Evolutionary conservation across 2,113 vertebrate genomes (phyloP).

Genomic region (Haliaeetus leucogaster): DNA sequence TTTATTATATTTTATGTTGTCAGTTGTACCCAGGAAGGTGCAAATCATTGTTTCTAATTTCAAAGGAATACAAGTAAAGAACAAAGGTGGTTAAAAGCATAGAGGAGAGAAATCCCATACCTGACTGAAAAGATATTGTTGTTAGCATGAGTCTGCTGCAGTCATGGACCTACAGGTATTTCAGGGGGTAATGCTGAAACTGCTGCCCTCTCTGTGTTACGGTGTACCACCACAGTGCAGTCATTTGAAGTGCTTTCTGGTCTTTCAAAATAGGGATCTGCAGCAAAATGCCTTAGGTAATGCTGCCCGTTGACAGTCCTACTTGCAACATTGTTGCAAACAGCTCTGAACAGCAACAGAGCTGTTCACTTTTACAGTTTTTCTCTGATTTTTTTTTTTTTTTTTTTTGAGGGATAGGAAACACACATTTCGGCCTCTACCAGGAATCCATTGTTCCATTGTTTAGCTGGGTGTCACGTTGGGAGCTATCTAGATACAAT

Average conservation of each 20-base stretch:
- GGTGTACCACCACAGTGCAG: fast-evolving
- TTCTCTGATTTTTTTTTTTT: too few species aligned
- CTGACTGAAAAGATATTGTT: fast-evolving
- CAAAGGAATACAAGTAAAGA: neutral
- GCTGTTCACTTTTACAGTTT: neutral
- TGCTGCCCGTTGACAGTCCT: neutral
- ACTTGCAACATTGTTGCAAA: neutral
- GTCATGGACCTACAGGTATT: neutral
- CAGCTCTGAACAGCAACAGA: neutral
- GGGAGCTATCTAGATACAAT: neutral
- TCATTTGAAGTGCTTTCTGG: neutral
- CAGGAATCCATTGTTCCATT: neutral
- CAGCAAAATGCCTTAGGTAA: neutral
- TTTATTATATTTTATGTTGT: neutral
- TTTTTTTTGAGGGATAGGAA: neutral
- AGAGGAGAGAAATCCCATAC: too few species aligned
- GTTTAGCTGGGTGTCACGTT: neutral
- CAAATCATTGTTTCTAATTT: neutral
- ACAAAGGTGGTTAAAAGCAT: neutral
- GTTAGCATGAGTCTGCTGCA: neutral
- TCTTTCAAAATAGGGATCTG: neutral
- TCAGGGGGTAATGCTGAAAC: too few species aligned
- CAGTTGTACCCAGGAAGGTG: neutral
- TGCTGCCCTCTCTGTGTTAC: neutral
- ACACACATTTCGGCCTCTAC: neutral